Base-by-base conservation (phyloP, 37 sponge, comb jelly and placozoan species). In the Corticium candelabrum region DNA sequence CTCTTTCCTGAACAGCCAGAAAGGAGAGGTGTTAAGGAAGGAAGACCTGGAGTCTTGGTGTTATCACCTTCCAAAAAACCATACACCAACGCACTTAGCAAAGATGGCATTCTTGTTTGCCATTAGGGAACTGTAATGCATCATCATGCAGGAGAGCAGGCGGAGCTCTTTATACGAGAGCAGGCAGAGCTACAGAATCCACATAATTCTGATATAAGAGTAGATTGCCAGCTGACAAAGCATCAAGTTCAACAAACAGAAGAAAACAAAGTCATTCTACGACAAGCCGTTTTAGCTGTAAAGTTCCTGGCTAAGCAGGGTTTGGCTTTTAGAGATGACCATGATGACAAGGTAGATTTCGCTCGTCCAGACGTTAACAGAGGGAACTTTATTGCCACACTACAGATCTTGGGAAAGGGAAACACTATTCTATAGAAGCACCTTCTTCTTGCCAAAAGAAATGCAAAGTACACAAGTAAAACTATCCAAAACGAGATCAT, bases 281-380 rank as follows among this genome's bases (percentile, higher is more conserved):
- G 41, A n/a, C 80, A 83, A 40, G 41, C 80, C 41, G 68, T 85
- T 35, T 30, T 74, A 43, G 77, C 86, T 32, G 81, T 83, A 5
- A 75, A 85, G 40, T 83, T 85, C 57, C 36, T 85, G 1, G 86
- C 81, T 0, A 85, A 85, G 68, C 86, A 85, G 37, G 76, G 40
- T 15, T 56, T 85, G 2, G 40, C 86, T 67, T 83, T 85, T 75
- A 38, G 86, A 29, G 79, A 78, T 7, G 78, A 83, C 36, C 80
- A 78, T 36, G 84, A 81, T 81, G 79, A 83, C 43, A 83, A 83
- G 41, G 71, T 83, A 32, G 84, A 83, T 67, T 83, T 83, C 80
- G 30, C 37, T 1, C 34, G 15, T 31, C 67, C 76, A 37, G 77
- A 78, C 1, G 79, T 40, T 4, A 81, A 81, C 77, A 36, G 41